Evolutionary conservation across 2,113 vertebrate species (phyloP), one percentile per base, ranked within the genome.

Genomic region (Cyprinodon variegatus): DNA sequence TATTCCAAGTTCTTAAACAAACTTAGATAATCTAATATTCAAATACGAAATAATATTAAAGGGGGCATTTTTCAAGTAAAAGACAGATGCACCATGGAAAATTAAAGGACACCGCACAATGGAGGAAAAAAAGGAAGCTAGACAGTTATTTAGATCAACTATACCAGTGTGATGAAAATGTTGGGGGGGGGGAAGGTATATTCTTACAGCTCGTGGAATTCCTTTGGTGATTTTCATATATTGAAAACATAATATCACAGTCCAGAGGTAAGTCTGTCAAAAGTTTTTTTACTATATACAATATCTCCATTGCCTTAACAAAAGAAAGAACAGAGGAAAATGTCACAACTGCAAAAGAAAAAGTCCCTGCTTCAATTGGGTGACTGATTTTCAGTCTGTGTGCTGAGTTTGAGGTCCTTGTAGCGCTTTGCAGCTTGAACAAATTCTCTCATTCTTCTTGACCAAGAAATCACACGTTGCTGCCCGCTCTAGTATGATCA

Each of bases 391-490:
- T 59, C n/a, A 68, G 39, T 3, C 41, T 36, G 14, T 63, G 45
- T 46, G 65, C 39, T 72, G 62, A 64, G 1, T 50, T 64, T 82
- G 78, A 84, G 79, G 67, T 77, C 61, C 50, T 53, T 46, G 81
- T 12, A 92, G 87, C 2, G 62, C 66, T 72, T 67, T 82, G 84
- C 94, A 95, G 74, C 86, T 88, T 9, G 10, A 17, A 66, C 94
- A 95, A 36, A 90, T 48, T 45, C 72, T 70, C 2, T 72, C 76
- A 3, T 82, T 84, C 68, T 74, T 92, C 38, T 80, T 89, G 3
- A 95, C 89, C 29, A 95, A 82, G 76, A 95, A 95, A 11, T 94
- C 90, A 15, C 94, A 95, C 0, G 93, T 94, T 0, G 94, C 89
- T 0, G 92, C 90, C 11, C 94, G 89, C 68, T 92, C 93, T 11